Evolutionary conservation across 2,888 invertebrate genomes (phyloP), one percentile per base, ranked within the genome.

Genomic region (Eupsilia transversa): DNA sequence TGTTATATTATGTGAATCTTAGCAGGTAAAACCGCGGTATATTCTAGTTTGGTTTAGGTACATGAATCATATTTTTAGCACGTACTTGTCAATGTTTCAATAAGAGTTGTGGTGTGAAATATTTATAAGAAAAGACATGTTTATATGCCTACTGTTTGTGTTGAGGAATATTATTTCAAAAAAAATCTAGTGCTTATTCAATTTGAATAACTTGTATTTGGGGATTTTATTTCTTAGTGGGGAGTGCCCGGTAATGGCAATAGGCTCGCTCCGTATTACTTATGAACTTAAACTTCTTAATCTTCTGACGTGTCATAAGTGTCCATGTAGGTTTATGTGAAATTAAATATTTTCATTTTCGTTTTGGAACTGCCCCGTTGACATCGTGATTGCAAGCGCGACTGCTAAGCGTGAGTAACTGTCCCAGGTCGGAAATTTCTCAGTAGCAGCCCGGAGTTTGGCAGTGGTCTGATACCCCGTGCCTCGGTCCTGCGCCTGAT

Each of bases 31-130:
- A 2, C 43, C 59, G 12, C 46, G 17, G 46, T 41, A 35, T 6
- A 54, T 9, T 27, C 0, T 54, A 56, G 64, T 59, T 6, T 23
- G 6, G 1, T 33, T 12, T 27, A 46, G 52, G 10, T 7, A 41
- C 3, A 68, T 72, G 83, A 80, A 57, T 83, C 79, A 79, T 56
- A 52, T 49, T 27, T 27, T 72, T 83, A 83, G 72, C 79, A 72
- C 79, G 79, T 60, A 72, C 64, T 72, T 83, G 72, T 72, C 41
- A 72, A 83, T 30, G 12, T 60, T 60, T 72, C 63, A 72, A 64
- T 83, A 59, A 35, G 41, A 65, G 12, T 43, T 54, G 30, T 49
- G 54, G n/a, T 30, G 72, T 6, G 49, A 68, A 71, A 71, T 80
- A 70, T 54, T 52, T 71, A 68, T 33, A 12, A 27, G 38, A 57